Percentiles rank a stretch among this genome's conserved stretches.
phyloP scores from a whole-genome alignment of 2,797 vertebrate species.

The Poecilia gillii region DNA sequence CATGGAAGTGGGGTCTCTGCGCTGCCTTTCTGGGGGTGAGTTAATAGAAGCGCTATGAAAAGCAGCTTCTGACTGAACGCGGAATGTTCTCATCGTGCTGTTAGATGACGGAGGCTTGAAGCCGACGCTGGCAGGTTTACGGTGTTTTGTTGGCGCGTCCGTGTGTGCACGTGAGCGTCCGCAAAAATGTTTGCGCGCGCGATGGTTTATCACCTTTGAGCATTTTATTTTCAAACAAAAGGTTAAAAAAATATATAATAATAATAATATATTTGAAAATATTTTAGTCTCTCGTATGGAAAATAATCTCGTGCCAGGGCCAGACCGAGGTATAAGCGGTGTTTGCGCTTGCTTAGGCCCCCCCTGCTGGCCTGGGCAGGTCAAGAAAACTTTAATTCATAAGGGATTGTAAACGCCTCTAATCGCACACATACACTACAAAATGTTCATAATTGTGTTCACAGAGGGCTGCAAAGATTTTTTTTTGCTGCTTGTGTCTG shows the following conservation, averaged over 20 bases:
- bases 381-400: neutral
- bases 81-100: neutral
- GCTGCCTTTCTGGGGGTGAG: constrained; percentile 5
- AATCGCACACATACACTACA: neutral
- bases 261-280: neutral
- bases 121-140: constrained; percentile 20
- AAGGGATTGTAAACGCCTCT: neutral
- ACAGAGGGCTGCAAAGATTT: neutral
- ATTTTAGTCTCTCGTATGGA: neutral
- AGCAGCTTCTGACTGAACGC: neutral
- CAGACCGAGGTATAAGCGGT: neutral
- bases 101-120: neutral
- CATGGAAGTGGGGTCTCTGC: neutral
- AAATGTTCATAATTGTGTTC: neutral
- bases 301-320: neutral
- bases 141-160: constrained; percentile 2
- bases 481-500: neutral
- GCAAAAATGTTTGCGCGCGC: too few relatives aligned
- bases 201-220: neutral
- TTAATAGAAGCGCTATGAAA: neutral
- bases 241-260: neutral
- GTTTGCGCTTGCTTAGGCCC: neutral
- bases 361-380: neutral
- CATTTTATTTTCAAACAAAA: neutral
- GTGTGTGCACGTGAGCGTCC: neutral